These are phyloP conservation scores for Apaloderma vittatum DNA, from an alignment of 2,113 vertebrate genomes.

Conservation along the genomic window DNA sequence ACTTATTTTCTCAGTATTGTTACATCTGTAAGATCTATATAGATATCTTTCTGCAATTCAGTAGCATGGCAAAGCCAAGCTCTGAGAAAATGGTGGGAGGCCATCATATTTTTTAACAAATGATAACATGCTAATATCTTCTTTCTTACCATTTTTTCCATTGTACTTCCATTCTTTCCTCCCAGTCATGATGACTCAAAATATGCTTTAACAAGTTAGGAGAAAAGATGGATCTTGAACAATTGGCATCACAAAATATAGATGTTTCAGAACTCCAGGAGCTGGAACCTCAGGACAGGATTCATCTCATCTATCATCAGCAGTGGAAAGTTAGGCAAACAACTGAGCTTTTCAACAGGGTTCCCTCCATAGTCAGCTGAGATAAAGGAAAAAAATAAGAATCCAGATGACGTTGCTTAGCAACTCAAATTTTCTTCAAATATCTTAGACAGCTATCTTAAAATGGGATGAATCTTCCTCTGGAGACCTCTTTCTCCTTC, in stretches of 20 bases:
- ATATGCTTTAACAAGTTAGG: background rate
- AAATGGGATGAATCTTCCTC: slow-evolving; percentile 28
- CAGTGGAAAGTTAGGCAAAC: background rate
- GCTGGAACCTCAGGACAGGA: background rate
- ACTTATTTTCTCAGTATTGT: background rate
- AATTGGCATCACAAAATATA: background rate
- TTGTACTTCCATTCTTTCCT: background rate
- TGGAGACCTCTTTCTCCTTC: slow-evolving; percentile 21
- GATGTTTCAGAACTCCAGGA: background rate
- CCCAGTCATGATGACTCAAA: background rate
- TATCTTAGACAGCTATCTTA: slow-evolving; percentile 2
- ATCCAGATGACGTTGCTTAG: slow-evolving; percentile 44
- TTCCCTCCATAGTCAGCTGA: background rate
- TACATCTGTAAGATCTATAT: background rate
- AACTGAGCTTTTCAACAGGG: background rate
- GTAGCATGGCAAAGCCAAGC: background rate
- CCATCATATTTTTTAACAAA: background rate
- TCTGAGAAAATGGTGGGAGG: background rate
- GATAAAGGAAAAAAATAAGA: background rate
- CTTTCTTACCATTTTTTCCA: background rate
- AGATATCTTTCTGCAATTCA: background rate
- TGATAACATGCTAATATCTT: background rate
- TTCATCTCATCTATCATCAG: background rate
- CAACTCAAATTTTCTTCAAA: slow-evolving; percentile 46
- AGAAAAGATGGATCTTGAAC: background rate